Evolutionary conservation across 2,113 vertebrate genomes (phyloP), one percentile per base, ranked within the genome.

Genomic region (Oreochromis spilurus): DNA sequence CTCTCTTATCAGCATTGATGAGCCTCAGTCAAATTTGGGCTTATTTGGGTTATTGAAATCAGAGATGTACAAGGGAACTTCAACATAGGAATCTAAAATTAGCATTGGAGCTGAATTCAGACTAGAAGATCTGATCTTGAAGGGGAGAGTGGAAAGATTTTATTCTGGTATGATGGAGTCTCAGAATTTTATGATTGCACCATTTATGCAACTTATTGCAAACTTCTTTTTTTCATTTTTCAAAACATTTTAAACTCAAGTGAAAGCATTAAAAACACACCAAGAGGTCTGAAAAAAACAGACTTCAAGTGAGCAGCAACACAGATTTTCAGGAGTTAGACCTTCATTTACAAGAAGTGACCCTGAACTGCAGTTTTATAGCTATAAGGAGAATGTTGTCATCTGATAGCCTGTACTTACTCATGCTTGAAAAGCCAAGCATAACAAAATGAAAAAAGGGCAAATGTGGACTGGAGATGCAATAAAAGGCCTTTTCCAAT

Each of bases 381-480:
- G 72, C 45, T 77, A 16, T 72, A 62, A 85, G 65, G 54, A 86
- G 70, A 24, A 60, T 81, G n/a, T 50, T 85, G 62, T 81, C 72
- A 62, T 62, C 50, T 55, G 57, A 88, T 83, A 84, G 40, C 77
- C 4, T 13, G 34, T 48, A 38, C 26, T 85, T 84, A 75, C 16
- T 65, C 9, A 9, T 16, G 29, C 82, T 83, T 65, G 79, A 65
- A 88, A 83, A 70, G 19, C 52, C 75, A 45, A 85, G 48, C 45
- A 78, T 62, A 84, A 75, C 78, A 84, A 65, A 85, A 88, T 72
- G 45, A 89, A 78, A 24, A 36, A 79, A 83, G 57, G 21, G 52
- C 67, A 54, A 79, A 82, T 19, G 57, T 43, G 14, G 45, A 43
- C 81, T 83, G 14, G 26, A 60, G 52, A 82, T 43, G 65, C 67